Percentiles rank a stretch among this genome's conserved stretches.
These are phyloP conservation scores for Agonum fuliginosum DNA, from an alignment of 2,888 invertebrate species.

Conservation along the genomic window DNA sequence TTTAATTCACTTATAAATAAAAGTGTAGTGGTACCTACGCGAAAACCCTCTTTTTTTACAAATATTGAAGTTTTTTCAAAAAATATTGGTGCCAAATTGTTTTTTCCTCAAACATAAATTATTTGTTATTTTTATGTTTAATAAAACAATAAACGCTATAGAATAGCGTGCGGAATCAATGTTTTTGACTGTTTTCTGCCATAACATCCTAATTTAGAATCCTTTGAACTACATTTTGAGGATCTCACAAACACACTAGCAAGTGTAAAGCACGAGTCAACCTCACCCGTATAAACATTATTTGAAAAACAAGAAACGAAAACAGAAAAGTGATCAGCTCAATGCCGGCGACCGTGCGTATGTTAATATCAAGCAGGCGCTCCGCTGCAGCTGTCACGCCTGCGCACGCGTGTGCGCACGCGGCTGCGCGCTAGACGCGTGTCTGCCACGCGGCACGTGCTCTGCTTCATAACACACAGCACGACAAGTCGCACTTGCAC, in stretches of 20 bases:
- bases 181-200: too few species aligned
- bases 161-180: too few species aligned
- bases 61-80: too few species aligned
- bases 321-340: slow-evolving; percentile 44
- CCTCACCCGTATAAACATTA: slow-evolving; percentile 37
- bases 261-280: slow-evolving; percentile 32
- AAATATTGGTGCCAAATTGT: too few species aligned
- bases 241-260: slow-evolving; percentile 3
- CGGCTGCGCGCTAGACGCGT: slow-evolving; percentile 39
- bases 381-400: slow-evolving; percentile 32
- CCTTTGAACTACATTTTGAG: too few species aligned
- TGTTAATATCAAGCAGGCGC: slow-evolving; percentile 44
- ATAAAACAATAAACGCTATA: too few species aligned
- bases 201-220: too few species aligned
- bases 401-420: background rate
- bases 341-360: slow-evolving; percentile 34
- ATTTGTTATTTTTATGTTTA: too few species aligned
- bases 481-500: slow-evolving; percentile 16
- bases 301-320: slow-evolving; percentile 47
- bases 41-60: too few species aligned
- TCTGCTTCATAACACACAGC: slow-evolving; percentile 11
- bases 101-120: too few species aligned
- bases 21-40: too few species aligned
- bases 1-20: too few species aligned
- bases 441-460: slow-evolving; percentile 47